A percentile compares a stretch with the other conserved stretches of the same genome.
phyloP scores from a whole-genome alignment of 1,140 invertebrate genomes.

The Diachasma alloeum region DNA sequence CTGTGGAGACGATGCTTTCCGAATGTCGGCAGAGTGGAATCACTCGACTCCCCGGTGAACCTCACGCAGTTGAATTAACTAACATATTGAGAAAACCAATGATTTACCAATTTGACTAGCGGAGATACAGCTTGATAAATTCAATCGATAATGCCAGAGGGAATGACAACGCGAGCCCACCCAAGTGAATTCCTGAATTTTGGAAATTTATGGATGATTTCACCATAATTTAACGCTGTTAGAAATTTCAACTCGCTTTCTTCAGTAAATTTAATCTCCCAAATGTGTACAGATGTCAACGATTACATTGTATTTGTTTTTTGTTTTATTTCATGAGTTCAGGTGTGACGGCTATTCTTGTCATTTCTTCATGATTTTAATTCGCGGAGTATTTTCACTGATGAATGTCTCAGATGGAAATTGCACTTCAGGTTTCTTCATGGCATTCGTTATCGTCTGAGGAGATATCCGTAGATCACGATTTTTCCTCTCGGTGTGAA shows the following conservation, averaged over 20 bases:
- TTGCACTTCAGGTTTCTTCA: background rate
- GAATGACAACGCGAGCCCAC: background rate
- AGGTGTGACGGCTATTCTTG: background rate
- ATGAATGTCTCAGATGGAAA: conserved; percentile 3
- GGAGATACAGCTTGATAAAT: background rate
- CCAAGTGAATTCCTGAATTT: background rate
- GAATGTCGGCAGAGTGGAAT: too few relatives aligned
- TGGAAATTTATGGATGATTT: background rate
- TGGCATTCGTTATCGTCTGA: background rate
- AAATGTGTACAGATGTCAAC: background rate
- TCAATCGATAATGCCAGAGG: background rate
- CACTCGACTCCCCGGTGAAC: background rate
- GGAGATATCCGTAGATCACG: background rate
- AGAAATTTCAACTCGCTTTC: background rate
- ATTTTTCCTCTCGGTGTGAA: background rate
- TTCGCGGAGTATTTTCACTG: conserved; percentile 21
- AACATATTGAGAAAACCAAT: background rate
- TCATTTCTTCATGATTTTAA: background rate
- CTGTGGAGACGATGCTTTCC: background rate
- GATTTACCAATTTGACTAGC: background rate
- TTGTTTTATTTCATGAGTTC: background rate
- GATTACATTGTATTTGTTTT: background rate
- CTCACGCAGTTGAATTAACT: background rate
- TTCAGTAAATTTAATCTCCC: background rate
- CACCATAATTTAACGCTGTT: background rate